Evolutionary conservation across 1,140 invertebrate genomes (phyloP), one percentile per base, ranked within the genome.

Genomic region (Drosophila tristis): DNA sequence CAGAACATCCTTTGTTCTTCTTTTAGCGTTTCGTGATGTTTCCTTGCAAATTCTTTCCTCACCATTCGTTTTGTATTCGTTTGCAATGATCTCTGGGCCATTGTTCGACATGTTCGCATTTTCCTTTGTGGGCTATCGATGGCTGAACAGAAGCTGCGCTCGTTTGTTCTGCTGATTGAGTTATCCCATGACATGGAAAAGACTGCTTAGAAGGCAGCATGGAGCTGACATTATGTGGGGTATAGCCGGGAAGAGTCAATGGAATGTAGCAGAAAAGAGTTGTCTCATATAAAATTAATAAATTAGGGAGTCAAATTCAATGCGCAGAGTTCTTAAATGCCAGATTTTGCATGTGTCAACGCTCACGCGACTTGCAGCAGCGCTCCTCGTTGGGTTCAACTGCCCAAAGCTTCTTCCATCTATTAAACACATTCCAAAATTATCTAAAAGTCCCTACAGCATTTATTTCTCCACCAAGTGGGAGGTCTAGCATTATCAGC

Each of bases 61-160:
- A 26, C 13, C 9, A 85, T 76, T 63, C 47, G 51, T 61, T 76
- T 85, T 74, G 82, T 78, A 86, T 86, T 86, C 62, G 61, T 81
- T 75, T 87, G 47, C 67, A 78, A 68, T 77, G 49, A 86, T 78
- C 77, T 70, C 78, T 57, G 47, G 31, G 61, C 78, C 71, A 78
- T 81, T 78, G 60, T 70, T 67, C 25, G 43, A 35, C 47, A 53
- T 68, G 23, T 61, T 50, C 25, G 13, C 42, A 5, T 2, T 15
- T 58, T 16, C 26, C 25, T 39, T 64, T 60, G 74, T 64, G 59
- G 70, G 54, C 61, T 55, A 56, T 47, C 2, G 56, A 53, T 57
- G 58, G 53, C 51, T 59, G 13, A 74, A 75, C 72, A 74, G 72
- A 65, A 74, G 72, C 60, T 39, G 25, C 15, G 5, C 15, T 7